Conservation (phyloP, 2,888 invertebrate genomes). For the Ectemnius cavifrons region DNA sequence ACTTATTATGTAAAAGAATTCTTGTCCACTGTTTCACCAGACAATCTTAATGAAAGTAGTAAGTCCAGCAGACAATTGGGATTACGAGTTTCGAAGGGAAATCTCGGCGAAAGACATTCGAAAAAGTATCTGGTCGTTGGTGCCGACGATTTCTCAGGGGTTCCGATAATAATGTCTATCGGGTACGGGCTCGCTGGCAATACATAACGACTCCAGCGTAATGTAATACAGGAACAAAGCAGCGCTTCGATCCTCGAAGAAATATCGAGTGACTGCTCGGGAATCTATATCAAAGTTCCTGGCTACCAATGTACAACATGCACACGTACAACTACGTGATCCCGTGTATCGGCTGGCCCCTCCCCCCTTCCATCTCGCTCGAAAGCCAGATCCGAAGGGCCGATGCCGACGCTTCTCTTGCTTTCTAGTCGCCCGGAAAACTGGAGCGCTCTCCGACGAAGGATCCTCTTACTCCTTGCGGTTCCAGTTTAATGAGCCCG, state of each 20-base stretch:
- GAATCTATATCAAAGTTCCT: slow-evolving; percentile 68
- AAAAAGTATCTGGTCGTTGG: slow-evolving; percentile 12
- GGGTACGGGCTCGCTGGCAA: slow-evolving; percentile 50
- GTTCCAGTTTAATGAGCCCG: slow-evolving; percentile 21
- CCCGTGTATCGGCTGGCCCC: slow-evolving; percentile 24
- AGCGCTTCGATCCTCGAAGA: slow-evolving; percentile 57
- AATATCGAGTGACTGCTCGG: slow-evolving; percentile 69
- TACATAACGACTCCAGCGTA: slow-evolving; percentile 57
- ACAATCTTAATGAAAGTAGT: too few species aligned
- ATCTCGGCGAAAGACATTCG: background rate
- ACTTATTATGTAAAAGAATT: too few species aligned
- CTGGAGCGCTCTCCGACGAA: slow-evolving; percentile 18
- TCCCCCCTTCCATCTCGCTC: slow-evolving; percentile 26
- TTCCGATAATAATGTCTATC: slow-evolving; percentile 63
- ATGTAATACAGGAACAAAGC: slow-evolving; percentile 71
- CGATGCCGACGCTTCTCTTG: background rate
- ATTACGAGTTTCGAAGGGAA: background rate
- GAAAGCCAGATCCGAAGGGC: slow-evolving; percentile 8
- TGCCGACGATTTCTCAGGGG: slow-evolving; percentile 28
- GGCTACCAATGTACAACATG: slow-evolving; percentile 34
- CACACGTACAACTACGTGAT: slow-evolving; percentile 16
- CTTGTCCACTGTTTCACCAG: too few species aligned
- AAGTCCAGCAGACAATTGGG: background rate
- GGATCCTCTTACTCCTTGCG: slow-evolving; percentile 17
- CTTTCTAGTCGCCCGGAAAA: slow-evolving; percentile 26